Evolutionary conservation across 2,888 invertebrate genomes (phyloP), one percentile per base, ranked within the genome.

Genomic region (Calliopum simillimum): DNA sequence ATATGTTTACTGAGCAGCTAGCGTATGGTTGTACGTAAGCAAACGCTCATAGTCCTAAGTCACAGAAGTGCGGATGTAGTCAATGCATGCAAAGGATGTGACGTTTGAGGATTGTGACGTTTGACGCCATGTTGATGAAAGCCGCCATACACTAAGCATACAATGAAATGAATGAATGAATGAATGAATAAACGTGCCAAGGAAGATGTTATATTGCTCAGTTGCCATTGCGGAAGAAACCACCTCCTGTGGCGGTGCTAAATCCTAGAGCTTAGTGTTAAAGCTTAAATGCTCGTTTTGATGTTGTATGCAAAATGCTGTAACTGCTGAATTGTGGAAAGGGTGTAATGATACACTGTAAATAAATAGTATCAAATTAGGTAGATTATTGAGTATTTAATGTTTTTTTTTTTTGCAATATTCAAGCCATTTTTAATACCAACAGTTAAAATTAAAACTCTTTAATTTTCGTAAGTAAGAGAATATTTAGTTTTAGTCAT

Each of bases 121-220:
- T 82, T 83, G 83, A 82, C 83, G 82, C 81, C 82, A 82, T 82
- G 80, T 82, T 82, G 83, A 82, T 80, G 80, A 43, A 47, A 59
- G 59, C 59, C 67, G 59, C 41, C 67, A 43, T 67, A n/a, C 44
- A 4, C 44, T 19, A 19, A 12, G 14, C 23, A 4, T n/a, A 13
- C 59, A 23, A 21, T 14, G 33, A 55, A 21, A 55, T 21, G 55
- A 21, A 21, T 16, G 51, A 51, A 53, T 53, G 53, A 19, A 12
- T 14, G 53, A 59, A n/a, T 33, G 33, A 33, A 61, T 11, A 13
- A 23, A 16, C 19, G 59, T 25, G 16, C n/a, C n/a, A 25, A 58
- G 56, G 66, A 56, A 67, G 66, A 67, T 58, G 66, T 67, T 46
- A 41, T 13, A 16, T 51, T 55, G 11, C 67, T 11, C 14, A 11